Evolutionary conservation across 2,797 vertebrate genomes (phyloP), one percentile per base, ranked within the genome.

Genomic region (Halcyon badia): DNA sequence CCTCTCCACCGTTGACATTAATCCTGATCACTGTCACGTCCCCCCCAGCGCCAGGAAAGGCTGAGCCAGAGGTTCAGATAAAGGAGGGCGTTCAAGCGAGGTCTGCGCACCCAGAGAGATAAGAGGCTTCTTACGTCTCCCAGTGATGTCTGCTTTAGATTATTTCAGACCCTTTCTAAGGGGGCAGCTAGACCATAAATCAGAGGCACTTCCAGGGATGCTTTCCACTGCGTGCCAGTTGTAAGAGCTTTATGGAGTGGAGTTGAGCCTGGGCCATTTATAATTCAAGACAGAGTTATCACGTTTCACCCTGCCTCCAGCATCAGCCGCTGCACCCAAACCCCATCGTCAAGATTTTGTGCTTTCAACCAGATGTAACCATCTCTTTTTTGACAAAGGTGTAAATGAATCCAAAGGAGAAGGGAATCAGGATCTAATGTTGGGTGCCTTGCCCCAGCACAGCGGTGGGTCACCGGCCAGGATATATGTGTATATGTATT

Each of bases 221-320:
- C 52, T 90, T 89, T 95, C 89, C 66, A 79, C 84, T 46, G 70
- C 24, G 7, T 87, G 86, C 83, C 86, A 92, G 48, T 49, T 85
- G 10, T 73, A 80, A 89, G 88, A 88, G 91, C 73, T 94, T 90
- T 92, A 82, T 35, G 73, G 83, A 95, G 77, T 8, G 2, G 76
- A 91, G 79, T 14, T 75, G 73, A 91, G 91, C 57, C 58, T 57
- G 48, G 76, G 77, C 70, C 80, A 93, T 95, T 77, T 94, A 91
- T 79, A 90, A 96, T 88, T 95, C 77, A 91, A 91, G 95, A 90
- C 76, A 82, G 94, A 88, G 80, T 91, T 95, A 95, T 64, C 91
- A 86, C 10, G 2, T 96, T 96, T 95, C 85, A 66, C 51, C 33
- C 70, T 70, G 70, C 91, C 93, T 95, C 80, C 51, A 56, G 76